Evolutionary conservation across 2,113 vertebrate genomes (phyloP), one percentile per base, ranked within the genome.

Genomic region (Xenopus laevis): DNA sequence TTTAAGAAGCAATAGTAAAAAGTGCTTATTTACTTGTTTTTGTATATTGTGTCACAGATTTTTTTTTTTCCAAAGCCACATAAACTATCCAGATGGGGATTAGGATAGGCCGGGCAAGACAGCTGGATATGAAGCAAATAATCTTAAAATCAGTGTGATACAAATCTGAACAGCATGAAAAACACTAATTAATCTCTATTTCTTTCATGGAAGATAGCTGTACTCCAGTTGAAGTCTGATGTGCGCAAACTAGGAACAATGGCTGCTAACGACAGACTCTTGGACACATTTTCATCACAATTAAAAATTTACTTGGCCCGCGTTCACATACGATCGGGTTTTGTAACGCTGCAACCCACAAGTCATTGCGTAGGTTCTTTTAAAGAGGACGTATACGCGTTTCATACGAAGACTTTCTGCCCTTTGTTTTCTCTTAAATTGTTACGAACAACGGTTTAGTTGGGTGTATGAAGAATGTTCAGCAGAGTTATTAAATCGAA

Each of bases 101-200:
- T 77, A 77, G 74, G 74, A 70, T 77, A 70, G 60, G 69, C 61
- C 30, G 16, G 59, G 47, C 67, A 64, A 40, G 74, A 59, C 74
- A 77, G 74, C 67, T 77, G 74, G 74, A 64, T 70, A 77, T 47
- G 27, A 63, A 70, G 46, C 74, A 55, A 64, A 68, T 68, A 77
- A 62, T 77, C 74, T 77, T 64, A 62, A 75, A 75, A 75, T 68
- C 74, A 64, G 74, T 77, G 74, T 70, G 59, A 77, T 70, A 70
- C 47, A 77, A 69, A 75, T 75, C 73, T 66, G 44, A 75, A 70
- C 67, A 70, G 69, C 66, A 18, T 67, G 73, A 61, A 64, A 77
- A 77, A 69, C 69, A 77, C 66, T 77, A 77, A 77, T 77, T 77
- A 77, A 76, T 63, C 65, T 75, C 62, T 68, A 52, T 66, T 62